These are phyloP conservation scores for Drosophila atripex DNA, from an alignment of 2,888 invertebrate genomes.

Conservation along the genomic window DNA sequence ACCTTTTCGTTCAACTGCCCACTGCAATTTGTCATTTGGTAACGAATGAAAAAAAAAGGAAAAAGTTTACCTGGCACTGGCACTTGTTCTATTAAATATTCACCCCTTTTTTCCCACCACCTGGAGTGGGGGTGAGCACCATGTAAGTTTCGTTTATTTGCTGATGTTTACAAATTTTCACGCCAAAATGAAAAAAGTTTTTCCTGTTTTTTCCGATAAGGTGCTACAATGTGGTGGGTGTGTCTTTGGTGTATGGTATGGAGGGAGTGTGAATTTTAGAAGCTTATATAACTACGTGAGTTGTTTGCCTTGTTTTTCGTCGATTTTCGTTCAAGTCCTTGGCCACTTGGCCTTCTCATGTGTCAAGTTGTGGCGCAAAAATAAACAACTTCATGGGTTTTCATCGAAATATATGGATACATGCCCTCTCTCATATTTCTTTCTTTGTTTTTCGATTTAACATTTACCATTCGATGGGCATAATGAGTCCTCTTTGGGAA, in stretches of 20 bases:
- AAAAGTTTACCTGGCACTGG: conserved; percentile 48
- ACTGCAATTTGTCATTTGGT: conserved; percentile 70
- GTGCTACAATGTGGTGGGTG: neutral
- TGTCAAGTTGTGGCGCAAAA: conserved; percentile 61
- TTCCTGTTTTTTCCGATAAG: conserved; percentile 25
- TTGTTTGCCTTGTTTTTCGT: conserved; percentile 26
- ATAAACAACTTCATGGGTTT: conserved; percentile 58
- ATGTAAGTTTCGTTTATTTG: conserved; percentile 62
- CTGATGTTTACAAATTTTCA: conserved; percentile 77
- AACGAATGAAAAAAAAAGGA: conserved; percentile 14
- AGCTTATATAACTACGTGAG: conserved; percentile 41
- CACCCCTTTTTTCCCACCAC: conserved; percentile 56
- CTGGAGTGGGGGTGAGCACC: neutral
- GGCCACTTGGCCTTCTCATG: conserved; percentile 60
- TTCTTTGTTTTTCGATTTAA: conserved; percentile 20
- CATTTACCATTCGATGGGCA: conserved; percentile 11
- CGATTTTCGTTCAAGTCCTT: neutral
- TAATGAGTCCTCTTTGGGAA: conserved; percentile 12
- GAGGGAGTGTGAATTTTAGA: conserved; percentile 6
- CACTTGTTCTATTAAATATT: conserved; percentile 67
- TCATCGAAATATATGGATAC: conserved; percentile 31
- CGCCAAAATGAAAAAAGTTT: conserved; percentile 72
- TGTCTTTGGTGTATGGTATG: neutral
- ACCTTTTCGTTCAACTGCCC: conserved; percentile 36
- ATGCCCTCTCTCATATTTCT: conserved; percentile 5